These are phyloP conservation scores for Drosophila baimaii DNA, from an alignment of 1,140 invertebrate genomes.

Conservation along the genomic window DNA sequence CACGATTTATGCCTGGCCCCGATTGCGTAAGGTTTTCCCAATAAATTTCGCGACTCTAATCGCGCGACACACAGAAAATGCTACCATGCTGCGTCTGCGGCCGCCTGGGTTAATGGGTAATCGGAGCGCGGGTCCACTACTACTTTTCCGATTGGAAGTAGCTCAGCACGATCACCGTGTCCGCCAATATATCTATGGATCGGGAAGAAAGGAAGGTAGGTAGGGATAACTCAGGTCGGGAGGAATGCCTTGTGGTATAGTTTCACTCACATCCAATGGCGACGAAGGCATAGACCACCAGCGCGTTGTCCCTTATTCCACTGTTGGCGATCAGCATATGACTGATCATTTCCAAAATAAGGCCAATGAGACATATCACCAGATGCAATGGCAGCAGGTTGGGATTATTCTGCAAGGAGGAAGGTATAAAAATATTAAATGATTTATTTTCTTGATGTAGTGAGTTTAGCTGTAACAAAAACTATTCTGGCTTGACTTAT, in stretches of 20 bases:
- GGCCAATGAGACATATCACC: not conserved
- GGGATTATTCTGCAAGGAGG: not conserved
- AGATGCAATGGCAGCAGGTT: not conserved
- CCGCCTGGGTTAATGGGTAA: constrained; percentile 43
- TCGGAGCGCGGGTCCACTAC: constrained; percentile 16
- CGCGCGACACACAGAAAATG: constrained; percentile 61
- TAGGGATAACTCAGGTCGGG: not conserved
- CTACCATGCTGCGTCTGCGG: constrained; percentile 67
- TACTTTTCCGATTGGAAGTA: constrained; percentile 30
- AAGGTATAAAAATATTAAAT: no score
- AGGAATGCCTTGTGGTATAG: not conserved
- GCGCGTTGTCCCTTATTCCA: not conserved
- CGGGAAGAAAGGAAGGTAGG: constrained; percentile 12
- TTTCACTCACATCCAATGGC: constrained; percentile 43
- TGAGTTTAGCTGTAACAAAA: no score
- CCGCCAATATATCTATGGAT: not conserved
- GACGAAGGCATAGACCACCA: constrained; percentile 6
- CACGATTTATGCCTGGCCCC: constrained; percentile 68
- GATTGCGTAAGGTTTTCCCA: constrained; percentile 73
- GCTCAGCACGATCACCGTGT: constrained; percentile 2
- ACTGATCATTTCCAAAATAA: not conserved
- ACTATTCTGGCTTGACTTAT: no score
- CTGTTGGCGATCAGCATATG: not conserved
- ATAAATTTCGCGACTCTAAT: constrained; percentile 73
- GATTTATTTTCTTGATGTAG: no score